These are phyloP conservation scores for Acrobasis consociella DNA, from an alignment of 2,888 invertebrate species.

Conservation along the genomic window DNA sequence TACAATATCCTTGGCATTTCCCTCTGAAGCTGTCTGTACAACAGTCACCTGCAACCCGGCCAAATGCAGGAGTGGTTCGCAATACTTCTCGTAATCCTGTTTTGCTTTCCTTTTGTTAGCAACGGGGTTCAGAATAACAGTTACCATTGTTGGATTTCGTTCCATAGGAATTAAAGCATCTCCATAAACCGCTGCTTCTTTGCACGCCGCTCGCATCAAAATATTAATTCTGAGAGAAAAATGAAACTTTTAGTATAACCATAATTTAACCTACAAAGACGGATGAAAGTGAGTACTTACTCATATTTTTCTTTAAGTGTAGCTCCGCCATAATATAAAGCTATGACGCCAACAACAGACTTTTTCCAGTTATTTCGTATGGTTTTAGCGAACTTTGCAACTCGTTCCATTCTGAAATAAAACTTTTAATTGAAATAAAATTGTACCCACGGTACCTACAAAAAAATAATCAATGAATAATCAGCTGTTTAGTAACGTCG, in stretches of 20 bases:
- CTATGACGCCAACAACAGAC: constrained; percentile 86
- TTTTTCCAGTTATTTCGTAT: constrained; percentile 96
- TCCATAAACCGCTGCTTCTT: constrained; percentile 89
- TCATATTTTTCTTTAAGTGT: constrained; percentile 88
- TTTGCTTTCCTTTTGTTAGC: constrained; percentile 90
- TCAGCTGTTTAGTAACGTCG: constrained; percentile 10
- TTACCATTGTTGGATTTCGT: constrained; percentile 87
- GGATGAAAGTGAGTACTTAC: constrained; percentile 77
- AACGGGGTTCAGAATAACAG: constrained; percentile 95
- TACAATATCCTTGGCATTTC: constrained; percentile 92
- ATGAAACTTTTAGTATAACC: constrained; percentile 23
- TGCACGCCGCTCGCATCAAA: constrained; percentile 91
- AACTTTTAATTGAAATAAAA: not conserved
- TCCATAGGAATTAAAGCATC: constrained; percentile 83
- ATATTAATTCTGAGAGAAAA: constrained; percentile 85
- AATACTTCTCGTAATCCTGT: constrained; percentile 92
- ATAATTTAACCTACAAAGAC: constrained; percentile 3
- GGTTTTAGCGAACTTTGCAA: constrained; percentile 85
- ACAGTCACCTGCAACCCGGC: constrained; percentile 88
- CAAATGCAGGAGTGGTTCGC: constrained; percentile 95
- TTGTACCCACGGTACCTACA: not conserved
- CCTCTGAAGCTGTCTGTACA: constrained; percentile 92
- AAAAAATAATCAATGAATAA: too few relatives aligned
- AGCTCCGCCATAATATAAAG: constrained; percentile 86
- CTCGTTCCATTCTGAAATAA: constrained; percentile 45